These are phyloP conservation scores for Ochropleura leucogaster DNA, from an alignment of 2,888 invertebrate genomes.

Conservation along the genomic window DNA sequence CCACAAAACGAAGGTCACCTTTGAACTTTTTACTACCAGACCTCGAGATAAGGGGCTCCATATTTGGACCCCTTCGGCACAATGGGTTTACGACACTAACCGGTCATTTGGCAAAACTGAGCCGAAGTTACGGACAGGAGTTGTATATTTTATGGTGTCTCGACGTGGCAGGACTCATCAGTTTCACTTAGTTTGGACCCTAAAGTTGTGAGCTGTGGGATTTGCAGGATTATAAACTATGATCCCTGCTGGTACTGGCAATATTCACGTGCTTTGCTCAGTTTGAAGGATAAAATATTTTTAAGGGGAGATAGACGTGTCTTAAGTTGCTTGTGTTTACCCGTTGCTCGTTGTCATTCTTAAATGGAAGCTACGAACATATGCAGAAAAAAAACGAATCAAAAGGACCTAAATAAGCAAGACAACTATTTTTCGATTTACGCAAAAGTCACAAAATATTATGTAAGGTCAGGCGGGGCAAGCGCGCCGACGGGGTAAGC, in stretches of 20 bases:
- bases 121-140: conserved; percentile 46
- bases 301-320: background rate
- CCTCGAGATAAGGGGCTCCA: conserved; percentile 37
- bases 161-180: conserved; percentile 45
- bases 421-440: background rate
- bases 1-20: conserved; percentile 39
- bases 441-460: conserved; percentile 18
- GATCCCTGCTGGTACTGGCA: conserved; percentile 31
- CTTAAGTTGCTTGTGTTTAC: background rate
- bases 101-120: conserved; percentile 49
- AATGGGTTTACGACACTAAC: conserved; percentile 51
- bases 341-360: background rate
- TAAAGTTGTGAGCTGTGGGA: conserved; percentile 58
- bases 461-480: too few relatives aligned
- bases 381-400: background rate
- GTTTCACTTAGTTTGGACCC: conserved; percentile 61
- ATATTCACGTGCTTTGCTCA: conserved; percentile 33
- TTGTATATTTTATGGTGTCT: conserved; percentile 58
- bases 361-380: background rate
- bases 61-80: conserved; percentile 34
- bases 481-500: too few relatives aligned
- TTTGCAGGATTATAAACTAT: conserved; percentile 57
- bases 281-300: conserved; percentile 30
- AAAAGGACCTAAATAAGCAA: background rate
- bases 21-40: conserved; percentile 49